Evolutionary conservation across 2,888 invertebrate genomes (phyloP).

Genomic region (Pachliopta kotzebuea): DNA sequence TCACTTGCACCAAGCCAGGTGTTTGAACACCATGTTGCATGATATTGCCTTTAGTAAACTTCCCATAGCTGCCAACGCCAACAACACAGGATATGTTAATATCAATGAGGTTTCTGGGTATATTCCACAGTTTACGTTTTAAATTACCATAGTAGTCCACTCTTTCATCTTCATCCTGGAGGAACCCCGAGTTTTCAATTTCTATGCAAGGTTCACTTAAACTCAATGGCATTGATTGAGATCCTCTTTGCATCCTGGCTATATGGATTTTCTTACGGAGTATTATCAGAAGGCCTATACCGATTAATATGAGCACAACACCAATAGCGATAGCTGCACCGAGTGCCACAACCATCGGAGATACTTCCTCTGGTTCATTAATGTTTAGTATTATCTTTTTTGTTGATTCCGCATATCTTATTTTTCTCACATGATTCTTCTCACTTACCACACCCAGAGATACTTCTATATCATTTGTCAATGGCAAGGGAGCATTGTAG

Average conservation of each 20-base stretch:
- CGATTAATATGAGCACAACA: conserved; percentile 84
- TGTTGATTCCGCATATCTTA: conserved; percentile 82
- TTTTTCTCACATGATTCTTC: conserved; percentile 82
- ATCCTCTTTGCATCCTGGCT: conserved; percentile 69
- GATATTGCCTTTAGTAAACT: conserved; percentile 86
- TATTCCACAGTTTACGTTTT: conserved; percentile 87
- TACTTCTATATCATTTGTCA: conserved; percentile 83
- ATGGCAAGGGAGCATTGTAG: conserved; percentile 86
- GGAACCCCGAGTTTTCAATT: conserved; percentile 89
- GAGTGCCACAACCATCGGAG: conserved; percentile 72
- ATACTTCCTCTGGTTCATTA: conserved; percentile 69
- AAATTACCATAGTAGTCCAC: conserved; percentile 87
- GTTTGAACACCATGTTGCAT: conserved; percentile 80
- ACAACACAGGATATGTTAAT: conserved; percentile 85
- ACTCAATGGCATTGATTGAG: conserved; percentile 83
- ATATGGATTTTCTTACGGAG: conserved; percentile 72
- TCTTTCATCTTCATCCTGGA: conserved; percentile 85
- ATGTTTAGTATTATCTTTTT: conserved; percentile 77
- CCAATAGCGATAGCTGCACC: conserved; percentile 85
- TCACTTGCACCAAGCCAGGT: conserved; percentile 82
- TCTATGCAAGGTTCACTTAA: conserved; percentile 90
- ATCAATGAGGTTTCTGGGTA: conserved; percentile 85
- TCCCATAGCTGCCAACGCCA: conserved; percentile 89
- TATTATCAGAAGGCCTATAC: conserved; percentile 82
- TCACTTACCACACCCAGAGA: conserved; percentile 86